Conservation (phyloP, 2,888 invertebrate species). For the Diplolepis rosae region DNA sequence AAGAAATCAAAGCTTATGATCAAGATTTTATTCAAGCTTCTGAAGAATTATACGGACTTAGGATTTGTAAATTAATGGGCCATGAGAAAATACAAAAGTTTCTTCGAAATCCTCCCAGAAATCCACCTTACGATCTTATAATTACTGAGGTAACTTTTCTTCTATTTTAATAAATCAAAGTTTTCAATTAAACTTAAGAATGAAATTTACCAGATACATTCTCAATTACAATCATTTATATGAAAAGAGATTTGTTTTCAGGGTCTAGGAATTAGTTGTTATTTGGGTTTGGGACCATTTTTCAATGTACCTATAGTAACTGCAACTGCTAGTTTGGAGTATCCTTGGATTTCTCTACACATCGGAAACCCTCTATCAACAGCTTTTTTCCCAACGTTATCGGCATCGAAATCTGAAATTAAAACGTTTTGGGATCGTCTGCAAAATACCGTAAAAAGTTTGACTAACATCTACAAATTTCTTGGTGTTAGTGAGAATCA, state of each 20-base stretch:
- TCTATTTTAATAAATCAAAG: background rate
- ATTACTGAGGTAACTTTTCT: conserved; percentile 57
- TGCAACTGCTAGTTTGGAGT: conserved; percentile 29
- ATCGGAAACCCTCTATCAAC: conserved; percentile 55
- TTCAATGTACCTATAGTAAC: conserved; percentile 47
- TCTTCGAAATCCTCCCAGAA: conserved; percentile 54
- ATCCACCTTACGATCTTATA: conserved; percentile 63
- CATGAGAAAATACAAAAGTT: conserved; percentile 52
- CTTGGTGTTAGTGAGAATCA: background rate
- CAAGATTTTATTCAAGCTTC: background rate
- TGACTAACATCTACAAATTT: background rate
- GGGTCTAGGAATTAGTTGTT: conserved; percentile 52
- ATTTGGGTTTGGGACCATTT: conserved; percentile 50
- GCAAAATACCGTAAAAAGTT: background rate
- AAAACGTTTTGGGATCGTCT: conserved; percentile 48
- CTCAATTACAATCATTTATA: no score
- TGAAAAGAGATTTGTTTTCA: conserved; percentile 53
- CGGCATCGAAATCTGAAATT: background rate
- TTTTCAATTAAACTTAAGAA: no score
- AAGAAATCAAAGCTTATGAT: conserved; percentile 23
- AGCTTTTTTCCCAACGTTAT: background rate
- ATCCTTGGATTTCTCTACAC: conserved; percentile 55
- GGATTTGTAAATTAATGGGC: conserved; percentile 51
- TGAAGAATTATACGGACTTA: conserved; percentile 42
- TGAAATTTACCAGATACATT: no score